A percentile compares a stretch with the other conserved stretches of the same genome.
Evolutionary conservation across 2,113 vertebrate species (phyloP).

Genomic region (Haemorhous mexicanus): DNA sequence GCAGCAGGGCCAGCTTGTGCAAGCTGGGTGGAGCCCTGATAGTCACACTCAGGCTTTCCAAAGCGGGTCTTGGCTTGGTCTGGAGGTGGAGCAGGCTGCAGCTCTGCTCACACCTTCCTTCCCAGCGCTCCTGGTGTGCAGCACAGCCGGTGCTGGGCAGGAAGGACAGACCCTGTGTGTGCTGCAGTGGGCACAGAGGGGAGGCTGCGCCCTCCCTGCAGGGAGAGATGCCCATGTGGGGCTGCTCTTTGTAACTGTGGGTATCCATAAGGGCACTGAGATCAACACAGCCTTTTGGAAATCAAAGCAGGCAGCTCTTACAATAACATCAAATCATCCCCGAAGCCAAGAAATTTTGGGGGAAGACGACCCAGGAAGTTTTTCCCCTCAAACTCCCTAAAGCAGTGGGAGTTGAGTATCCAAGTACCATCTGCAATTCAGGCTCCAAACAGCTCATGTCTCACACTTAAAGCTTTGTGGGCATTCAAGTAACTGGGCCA

Average conservation of each 20-base stretch:
- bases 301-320: not conserved
- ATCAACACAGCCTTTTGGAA: not conserved
- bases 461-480: not conserved
- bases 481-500: not conserved
- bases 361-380: not conserved
- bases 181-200: not conserved
- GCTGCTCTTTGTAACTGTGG: not conserved
- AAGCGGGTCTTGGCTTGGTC: not conserved
- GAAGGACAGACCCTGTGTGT: rapidly evolving
- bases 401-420: not conserved
- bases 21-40: not conserved
- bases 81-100: not conserved
- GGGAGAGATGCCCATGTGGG: not conserved
- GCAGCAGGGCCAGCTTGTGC: not conserved
- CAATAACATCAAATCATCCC: not conserved
- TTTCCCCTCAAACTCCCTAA: not conserved
- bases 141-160: rapidly evolving
- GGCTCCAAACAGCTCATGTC: not conserved
- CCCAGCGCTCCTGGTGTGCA: not conserved
- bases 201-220: not conserved
- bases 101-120: not conserved
- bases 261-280: not conserved
- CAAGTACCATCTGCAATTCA: not conserved
- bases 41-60: not conserved
- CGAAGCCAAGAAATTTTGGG: not conserved